Evolutionary conservation across 2,888 invertebrate species (phyloP).

Genomic region (Pandemis cinnamomeana): DNA sequence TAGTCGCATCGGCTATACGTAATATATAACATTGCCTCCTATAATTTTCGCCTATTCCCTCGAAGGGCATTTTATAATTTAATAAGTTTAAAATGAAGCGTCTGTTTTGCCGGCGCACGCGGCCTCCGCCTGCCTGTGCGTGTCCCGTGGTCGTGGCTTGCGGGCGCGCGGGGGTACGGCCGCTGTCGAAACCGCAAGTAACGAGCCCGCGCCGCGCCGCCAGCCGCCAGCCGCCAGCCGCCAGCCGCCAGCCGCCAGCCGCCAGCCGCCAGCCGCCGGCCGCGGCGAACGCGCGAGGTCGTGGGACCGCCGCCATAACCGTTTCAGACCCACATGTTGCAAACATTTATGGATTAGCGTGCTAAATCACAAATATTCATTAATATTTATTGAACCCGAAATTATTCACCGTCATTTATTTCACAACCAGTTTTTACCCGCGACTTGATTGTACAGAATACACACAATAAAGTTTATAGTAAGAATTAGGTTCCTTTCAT

Average conservation of each 20-base stretch:
- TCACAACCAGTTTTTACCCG: background rate
- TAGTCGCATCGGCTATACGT: too few species aligned
- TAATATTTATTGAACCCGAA: conserved; percentile 13
- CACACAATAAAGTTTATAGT: background rate
- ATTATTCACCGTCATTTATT: conserved; percentile 12
- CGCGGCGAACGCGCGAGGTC: background rate
- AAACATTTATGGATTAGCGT: background rate
- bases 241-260: too few species aligned
- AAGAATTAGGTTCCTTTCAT: too few species aligned
- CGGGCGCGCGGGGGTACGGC: background rate
- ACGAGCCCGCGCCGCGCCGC: background rate
- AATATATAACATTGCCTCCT: too few species aligned
- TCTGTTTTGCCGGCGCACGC: too few species aligned
- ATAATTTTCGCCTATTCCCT: too few species aligned
- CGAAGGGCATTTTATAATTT: too few species aligned
- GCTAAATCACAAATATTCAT: background rate
- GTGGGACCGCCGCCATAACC: conserved; percentile 3
- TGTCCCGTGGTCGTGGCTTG: too few species aligned
- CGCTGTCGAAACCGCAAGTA: conserved; percentile 16
- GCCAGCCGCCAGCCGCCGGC: too few species aligned
- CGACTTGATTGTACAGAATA: background rate
- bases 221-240: too few species aligned
- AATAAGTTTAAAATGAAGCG: too few species aligned
- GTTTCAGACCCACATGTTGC: background rate
- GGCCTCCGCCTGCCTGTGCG: too few species aligned